Base-by-base conservation (phyloP, 2,113 vertebrate species). In the Dascyllus trimaculatus region DNA sequence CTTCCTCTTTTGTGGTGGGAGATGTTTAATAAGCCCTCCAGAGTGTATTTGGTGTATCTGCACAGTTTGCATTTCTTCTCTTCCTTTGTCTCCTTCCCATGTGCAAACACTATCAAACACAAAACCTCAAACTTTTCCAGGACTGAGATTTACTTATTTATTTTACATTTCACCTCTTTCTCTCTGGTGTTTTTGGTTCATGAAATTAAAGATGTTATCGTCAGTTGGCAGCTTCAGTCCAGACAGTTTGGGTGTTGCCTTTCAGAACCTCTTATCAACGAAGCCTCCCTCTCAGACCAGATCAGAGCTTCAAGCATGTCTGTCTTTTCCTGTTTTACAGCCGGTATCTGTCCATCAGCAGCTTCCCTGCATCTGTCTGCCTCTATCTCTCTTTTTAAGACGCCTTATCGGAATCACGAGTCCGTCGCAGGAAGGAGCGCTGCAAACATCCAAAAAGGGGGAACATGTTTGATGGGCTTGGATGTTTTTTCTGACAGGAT, bases 1-100 rank as follows among this genome's bases (percentile, higher is more conserved):
- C 46, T 51, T 56, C 21, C 25, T 53, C n/a, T 51, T 58, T 38
- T 60, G n/a, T 65, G 61, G 56, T 58, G 46, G 9, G 13, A 21
- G 13, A 21, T 35, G 26, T 58, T 68, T 72, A 71, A 75, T 61
- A 71, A 83, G 67, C 21, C 26, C 68, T 74, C 29, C 46, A 13
- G 75, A 54, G 53, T 40, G 32, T 49, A 53, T 54, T 75, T 35
- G 46, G 17, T 35, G 5, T 15, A 52, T n/a, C 70, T 71, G 32
- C 69, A 63, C 22, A 53, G 51, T 45, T 75, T 74, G 61, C 35
- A 38, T 52, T 75, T 62, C 67, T 77, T 15, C 21, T 15, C 21
- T 4, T 22, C 15, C 18, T 18, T 1, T 6, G 9, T 57, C 25
- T 61, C 14, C 8, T 43, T 58, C 21, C 61, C 32, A 15, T 32